Base-by-base conservation (phyloP, 2,113 vertebrate genomes). In the Perca flavescens region DNA sequence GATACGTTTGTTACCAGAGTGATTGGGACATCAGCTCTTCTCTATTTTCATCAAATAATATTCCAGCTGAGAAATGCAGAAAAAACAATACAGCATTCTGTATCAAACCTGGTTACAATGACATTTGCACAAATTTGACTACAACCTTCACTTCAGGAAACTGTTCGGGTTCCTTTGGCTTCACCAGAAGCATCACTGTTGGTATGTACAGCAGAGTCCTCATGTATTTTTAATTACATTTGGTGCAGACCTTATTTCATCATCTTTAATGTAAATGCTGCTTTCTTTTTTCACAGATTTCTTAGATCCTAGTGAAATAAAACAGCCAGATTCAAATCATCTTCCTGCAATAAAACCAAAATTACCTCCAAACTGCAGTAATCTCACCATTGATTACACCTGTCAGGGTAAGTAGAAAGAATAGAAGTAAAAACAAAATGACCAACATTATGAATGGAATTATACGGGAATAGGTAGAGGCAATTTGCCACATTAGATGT, bases 121-220 rank as follows among this genome's bases (percentile, higher is more conserved):
- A 89, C 50, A 76, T 79, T 63, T 95, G 93, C 66, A 50, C 77
- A 0, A 0, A 67, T 15, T 5, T 86, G 0, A 67, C 21, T 0
- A 19, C 19, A 14, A 79, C 0, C 9, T 79, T 89, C 53, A 34
- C 0, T 6, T 52, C 46, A n/a, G 2, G 3, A 61, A 25, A 7
- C 0, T 87, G 84, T 67, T 0, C 0, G 1, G 40, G 5, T 4
- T 1, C 31, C 3, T 46, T 82, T n/a, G n/a, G n/a, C n/a, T n/a
- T 21, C 53, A 79, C 0, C 21, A 16, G 5, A 28, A 0, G 0
- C 46, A 79, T 94, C 64, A 0, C 14, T 64, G 5, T 57, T 19
- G 90, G 94, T 95, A 79, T 14, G 93, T 85, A 54, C 21, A 17
- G 13, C 6, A 34, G 14, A 4, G 1, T 73, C 6, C 22, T 40